Conservation (phyloP, 1,140 invertebrate genomes). For the Orussus abietinus region DNA sequence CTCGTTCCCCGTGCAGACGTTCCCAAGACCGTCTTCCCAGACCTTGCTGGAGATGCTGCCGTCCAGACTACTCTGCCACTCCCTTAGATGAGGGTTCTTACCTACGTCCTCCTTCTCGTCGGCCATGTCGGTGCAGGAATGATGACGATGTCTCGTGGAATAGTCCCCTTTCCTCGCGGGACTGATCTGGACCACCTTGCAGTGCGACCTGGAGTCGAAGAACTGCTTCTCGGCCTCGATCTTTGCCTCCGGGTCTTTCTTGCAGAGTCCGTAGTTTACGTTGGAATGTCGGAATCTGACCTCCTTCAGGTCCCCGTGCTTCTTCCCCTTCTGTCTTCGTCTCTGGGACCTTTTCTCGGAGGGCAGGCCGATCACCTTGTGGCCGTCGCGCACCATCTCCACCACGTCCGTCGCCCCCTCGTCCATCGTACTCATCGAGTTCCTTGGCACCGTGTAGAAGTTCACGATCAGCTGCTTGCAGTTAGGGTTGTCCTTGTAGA, state of each 20-base stretch:
- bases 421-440: slow-evolving; percentile 47
- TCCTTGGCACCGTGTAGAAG: slow-evolving; percentile 51
- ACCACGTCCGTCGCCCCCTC: slow-evolving; percentile 46
- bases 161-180: background rate
- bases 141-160: too few relatives aligned
- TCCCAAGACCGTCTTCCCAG: background rate
- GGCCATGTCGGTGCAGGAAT: too few relatives aligned
- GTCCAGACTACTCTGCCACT: background rate
- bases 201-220: background rate
- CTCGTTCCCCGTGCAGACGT: slow-evolving; percentile 8
- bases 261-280: too few relatives aligned
- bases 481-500: slow-evolving; percentile 67
- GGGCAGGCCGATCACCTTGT: too few relatives aligned
- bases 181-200: background rate
- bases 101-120: too few relatives aligned
- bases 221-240: background rate
- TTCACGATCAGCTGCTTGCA: slow-evolving; percentile 62
- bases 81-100: too few relatives aligned
- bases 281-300: too few relatives aligned
- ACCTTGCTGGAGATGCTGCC: background rate
- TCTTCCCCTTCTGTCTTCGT: too few relatives aligned
- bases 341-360: too few relatives aligned
- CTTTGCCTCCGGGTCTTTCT: background rate
- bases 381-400: slow-evolving; percentile 34
- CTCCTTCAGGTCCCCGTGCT: too few relatives aligned